Conservation (phyloP, 2,113 vertebrate genomes). For the Myotis davidii region DNA sequence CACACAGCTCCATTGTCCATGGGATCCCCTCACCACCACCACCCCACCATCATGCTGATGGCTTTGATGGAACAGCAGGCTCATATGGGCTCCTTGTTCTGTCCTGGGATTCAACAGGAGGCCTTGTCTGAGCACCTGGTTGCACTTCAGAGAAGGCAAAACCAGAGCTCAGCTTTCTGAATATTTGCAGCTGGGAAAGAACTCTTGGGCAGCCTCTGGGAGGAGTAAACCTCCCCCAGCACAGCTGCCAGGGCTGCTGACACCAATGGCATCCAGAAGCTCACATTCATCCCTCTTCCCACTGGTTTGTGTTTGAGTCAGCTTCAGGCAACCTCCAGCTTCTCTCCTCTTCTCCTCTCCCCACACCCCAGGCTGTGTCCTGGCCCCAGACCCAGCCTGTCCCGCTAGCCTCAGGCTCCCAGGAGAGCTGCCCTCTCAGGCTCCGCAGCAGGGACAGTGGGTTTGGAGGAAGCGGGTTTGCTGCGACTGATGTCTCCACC, state of each 20-base stretch:
- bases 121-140: not conserved
- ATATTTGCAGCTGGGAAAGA: not conserved
- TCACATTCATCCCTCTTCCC: not conserved
- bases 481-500: constrained; percentile 67
- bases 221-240: no score
- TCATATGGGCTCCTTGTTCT: not conserved
- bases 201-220: not conserved
- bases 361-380: not conserved
- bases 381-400: accelerated
- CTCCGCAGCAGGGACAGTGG: accelerated
- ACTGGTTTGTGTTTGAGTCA: not conserved
- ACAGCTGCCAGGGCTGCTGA: not conserved
- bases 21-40: not conserved
- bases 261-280: not conserved
- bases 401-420: not conserved
- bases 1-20: accelerated
- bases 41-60: not conserved
- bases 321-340: not conserved
- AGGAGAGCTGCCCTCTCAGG: not conserved
- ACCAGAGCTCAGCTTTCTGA: constrained; percentile 4
- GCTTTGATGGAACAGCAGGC: not conserved
- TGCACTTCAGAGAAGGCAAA: not conserved
- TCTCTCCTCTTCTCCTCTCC: not conserved
- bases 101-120: constrained; percentile 1
- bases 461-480: constrained; percentile 10